Percentiles rank a stretch among this genome's conserved stretches.
Conservation (phyloP, 2,888 invertebrate species). For the Esperia sulphurella region DNA sequence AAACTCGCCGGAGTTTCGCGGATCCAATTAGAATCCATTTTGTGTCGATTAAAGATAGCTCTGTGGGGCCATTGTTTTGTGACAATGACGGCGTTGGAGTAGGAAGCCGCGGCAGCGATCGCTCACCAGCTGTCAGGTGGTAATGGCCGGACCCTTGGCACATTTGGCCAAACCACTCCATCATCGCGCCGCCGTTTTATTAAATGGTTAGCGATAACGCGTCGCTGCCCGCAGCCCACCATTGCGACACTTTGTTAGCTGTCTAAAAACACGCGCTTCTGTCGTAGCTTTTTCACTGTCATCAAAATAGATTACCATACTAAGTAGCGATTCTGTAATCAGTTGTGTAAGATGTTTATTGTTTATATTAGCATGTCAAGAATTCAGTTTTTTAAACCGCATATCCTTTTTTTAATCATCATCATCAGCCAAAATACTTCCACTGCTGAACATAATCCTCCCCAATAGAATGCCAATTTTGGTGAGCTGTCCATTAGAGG, state of each 20-base stretch:
- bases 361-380: no score
- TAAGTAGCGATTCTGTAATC: not conserved
- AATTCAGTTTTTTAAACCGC: no score
- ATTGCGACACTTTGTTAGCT: constrained; percentile 56
- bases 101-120: constrained; percentile 56
- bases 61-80: constrained; percentile 63
- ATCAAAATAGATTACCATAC: constrained; percentile 23
- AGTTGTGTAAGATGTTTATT: not conserved
- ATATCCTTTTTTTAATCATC: no score
- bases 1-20: constrained; percentile 48
- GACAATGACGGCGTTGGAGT: constrained; percentile 55
- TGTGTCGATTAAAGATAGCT: constrained; percentile 70
- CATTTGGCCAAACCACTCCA: constrained; percentile 51
- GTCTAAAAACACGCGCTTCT: constrained; percentile 44
- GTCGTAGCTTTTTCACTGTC: constrained; percentile 29
- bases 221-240: constrained; percentile 33
- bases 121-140: constrained; percentile 69
- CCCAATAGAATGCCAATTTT: no score
- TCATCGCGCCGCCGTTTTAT: constrained; percentile 61
- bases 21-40: constrained; percentile 73
- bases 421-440: no score
- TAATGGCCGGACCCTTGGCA: constrained; percentile 57
- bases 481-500: no score
- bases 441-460: no score
- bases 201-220: constrained; percentile 57